A percentile compares a stretch with the other conserved stretches of the same genome.
Conservation (phyloP, 2,797 vertebrate genomes). For the Petrocephalus sullivani region DNA sequence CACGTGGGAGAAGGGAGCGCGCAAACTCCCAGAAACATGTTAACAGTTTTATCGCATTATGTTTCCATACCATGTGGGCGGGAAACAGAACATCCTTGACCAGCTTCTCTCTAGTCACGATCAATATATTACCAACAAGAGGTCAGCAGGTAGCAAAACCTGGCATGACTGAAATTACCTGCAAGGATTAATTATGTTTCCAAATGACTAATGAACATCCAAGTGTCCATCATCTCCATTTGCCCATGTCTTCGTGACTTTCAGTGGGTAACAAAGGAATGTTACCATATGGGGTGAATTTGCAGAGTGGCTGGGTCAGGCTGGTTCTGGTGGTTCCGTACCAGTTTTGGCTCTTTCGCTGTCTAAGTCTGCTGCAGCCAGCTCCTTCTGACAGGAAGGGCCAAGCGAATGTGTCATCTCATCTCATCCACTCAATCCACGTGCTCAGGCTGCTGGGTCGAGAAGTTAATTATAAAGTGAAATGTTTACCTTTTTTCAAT, state of each 20-base stretch:
- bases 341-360: background rate
- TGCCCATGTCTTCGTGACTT: background rate
- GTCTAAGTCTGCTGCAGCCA: background rate
- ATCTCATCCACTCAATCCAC: background rate
- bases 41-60: background rate
- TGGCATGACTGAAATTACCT: conserved; percentile 12
- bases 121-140: background rate
- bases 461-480: background rate
- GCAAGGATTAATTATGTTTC: background rate
- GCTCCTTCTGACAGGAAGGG: background rate
- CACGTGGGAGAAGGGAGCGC: background rate
- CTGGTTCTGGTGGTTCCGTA: background rate
- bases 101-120: background rate
- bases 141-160: background rate
- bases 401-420: background rate
- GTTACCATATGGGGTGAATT: background rate
- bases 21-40: background rate
- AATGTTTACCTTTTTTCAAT: background rate
- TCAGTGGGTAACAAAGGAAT: background rate
- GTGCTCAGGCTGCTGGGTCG: background rate
- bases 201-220: background rate
- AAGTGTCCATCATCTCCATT: background rate
- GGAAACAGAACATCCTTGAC: background rate
- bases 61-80: background rate
- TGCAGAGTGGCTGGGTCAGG: background rate